These are phyloP conservation scores for Melanostoma scalare DNA, from an alignment of 2,888 invertebrate genomes.

Conservation along the genomic window DNA sequence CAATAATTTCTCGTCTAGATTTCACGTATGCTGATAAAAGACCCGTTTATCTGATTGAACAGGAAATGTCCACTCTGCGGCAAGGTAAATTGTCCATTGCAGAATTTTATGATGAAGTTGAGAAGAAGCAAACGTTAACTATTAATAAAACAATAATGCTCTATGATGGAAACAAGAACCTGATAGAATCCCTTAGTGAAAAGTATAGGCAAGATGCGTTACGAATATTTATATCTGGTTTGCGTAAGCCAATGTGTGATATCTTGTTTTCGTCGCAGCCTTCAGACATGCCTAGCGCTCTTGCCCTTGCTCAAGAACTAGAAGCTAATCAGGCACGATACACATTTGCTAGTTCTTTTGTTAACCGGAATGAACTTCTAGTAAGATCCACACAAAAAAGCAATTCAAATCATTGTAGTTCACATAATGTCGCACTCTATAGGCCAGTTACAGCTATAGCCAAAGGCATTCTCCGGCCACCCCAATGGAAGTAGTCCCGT, in stretches of 20 bases:
- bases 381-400: no score
- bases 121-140: slow-evolving; percentile 64
- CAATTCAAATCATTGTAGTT: no score
- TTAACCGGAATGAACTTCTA: background rate
- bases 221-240: slow-evolving; percentile 32
- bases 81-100: slow-evolving; percentile 59
- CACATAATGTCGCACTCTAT: no score
- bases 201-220: slow-evolving; percentile 67
- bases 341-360: slow-evolving; percentile 27
- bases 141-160: slow-evolving; percentile 72
- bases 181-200: slow-evolving; percentile 62
- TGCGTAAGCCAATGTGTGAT: slow-evolving; percentile 48
- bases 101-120: slow-evolving; percentile 70
- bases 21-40: slow-evolving; percentile 72
- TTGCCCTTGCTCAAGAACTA: slow-evolving; percentile 42
- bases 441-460: no score
- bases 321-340: slow-evolving; percentile 49
- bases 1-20: slow-evolving; percentile 60
- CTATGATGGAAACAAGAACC: slow-evolving; percentile 30
- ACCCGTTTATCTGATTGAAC: slow-evolving; percentile 56
- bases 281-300: slow-evolving; percentile 44
- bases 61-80: slow-evolving; percentile 59
- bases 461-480: no score
- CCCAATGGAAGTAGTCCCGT: no score
- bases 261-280: slow-evolving; percentile 57